A percentile compares a stretch with the other conserved stretches of the same genome.
These are phyloP conservation scores for Sinohyriopsis cumingii DNA, from an alignment of 2,888 invertebrate species.

Conservation along the genomic window DNA sequence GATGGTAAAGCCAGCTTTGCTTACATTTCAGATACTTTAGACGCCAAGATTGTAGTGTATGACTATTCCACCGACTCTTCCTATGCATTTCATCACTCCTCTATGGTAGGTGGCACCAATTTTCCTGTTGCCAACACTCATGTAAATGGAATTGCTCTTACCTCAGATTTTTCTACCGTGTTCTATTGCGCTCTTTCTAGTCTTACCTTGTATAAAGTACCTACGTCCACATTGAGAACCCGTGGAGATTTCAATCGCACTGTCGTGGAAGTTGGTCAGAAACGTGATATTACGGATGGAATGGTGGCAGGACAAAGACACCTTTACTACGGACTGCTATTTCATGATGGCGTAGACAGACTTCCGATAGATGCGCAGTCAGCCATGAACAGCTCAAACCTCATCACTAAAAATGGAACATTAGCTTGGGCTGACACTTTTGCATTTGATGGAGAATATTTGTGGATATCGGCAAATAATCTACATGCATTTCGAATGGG, in stretches of 20 bases:
- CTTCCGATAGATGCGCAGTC: not conserved
- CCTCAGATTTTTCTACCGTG: conserved; percentile 22
- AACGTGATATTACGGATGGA: conserved; percentile 29
- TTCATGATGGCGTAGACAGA: conserved; percentile 23
- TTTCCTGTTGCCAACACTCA: not conserved
- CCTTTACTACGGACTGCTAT: conserved; percentile 26
- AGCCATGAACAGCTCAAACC: conserved; percentile 3
- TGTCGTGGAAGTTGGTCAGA: conserved; percentile 21
- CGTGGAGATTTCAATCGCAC: conserved; percentile 9
- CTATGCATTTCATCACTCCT: conserved; percentile 20
- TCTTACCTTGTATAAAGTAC: conserved; percentile 25
- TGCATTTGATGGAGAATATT: conserved; percentile 28
- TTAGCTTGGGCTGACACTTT: conserved; percentile 34
- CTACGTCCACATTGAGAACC: conserved; percentile 20
- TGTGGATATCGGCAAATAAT: conserved; percentile 39
- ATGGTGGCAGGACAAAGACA: conserved; percentile 26
- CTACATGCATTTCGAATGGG: conserved; percentile 14
- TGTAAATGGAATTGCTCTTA: conserved; percentile 37
- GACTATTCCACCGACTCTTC: conserved; percentile 19
- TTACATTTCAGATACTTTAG: conserved; percentile 33
- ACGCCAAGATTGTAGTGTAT: conserved; percentile 26
- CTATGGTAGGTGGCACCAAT: conserved; percentile 14
- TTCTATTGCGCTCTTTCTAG: conserved; percentile 29
- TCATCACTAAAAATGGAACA: conserved; percentile 13
- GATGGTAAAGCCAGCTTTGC: conserved; percentile 24